Base-by-base conservation (phyloP, 2,888 invertebrate genomes). In the Cheilosia grossa region DNA sequence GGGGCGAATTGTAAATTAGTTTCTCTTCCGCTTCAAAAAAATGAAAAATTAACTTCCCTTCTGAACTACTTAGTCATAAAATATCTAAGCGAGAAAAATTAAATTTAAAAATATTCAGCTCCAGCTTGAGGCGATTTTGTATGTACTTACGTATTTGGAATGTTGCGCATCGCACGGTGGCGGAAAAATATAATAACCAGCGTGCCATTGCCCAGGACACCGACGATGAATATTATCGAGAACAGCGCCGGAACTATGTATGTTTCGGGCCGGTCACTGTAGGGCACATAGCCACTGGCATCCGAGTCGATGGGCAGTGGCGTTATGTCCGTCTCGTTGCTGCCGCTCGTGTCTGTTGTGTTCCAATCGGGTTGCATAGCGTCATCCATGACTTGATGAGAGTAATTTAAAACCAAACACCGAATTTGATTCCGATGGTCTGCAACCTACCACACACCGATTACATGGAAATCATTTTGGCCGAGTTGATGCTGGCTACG, bases 181-280 rank as follows among this genome's bases (percentile, higher is more conserved):
- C 96, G 93, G 49, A 96, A 93, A 88, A 98, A 97, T 19, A 97
- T 97, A 53, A 96, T 94, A 30, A 98, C 97, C 59, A 98, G 92
- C 0, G 97, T 96, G 2, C 97, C 97, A 90, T 98, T 98, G 58
- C 98, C 98, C 5, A 97, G 93, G 0, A 98, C 96, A 3, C 98
- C 98, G 63, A 97, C 95, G 37, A 98, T 93, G 90, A 98, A 97
- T 88, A 98, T 97, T 63, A 97, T 92, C 10, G 95, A 95, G 90
- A 98, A 98, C n/a, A 98, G 92, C 0, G 96, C 92, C 0, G 97
- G 97, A 2, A 98, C 96, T 74, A 97, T 95, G 91, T 97, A 97
- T 0, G 97, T 97, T 92, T 97, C 97, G 0, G 95, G 95, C 15
- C 97, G 93, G 87, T 95, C 93, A 79, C 93, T 91, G 90, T 96